phyloP scores from a whole-genome alignment of 2,113 vertebrate species.

The Antennarius striatus region DNA sequence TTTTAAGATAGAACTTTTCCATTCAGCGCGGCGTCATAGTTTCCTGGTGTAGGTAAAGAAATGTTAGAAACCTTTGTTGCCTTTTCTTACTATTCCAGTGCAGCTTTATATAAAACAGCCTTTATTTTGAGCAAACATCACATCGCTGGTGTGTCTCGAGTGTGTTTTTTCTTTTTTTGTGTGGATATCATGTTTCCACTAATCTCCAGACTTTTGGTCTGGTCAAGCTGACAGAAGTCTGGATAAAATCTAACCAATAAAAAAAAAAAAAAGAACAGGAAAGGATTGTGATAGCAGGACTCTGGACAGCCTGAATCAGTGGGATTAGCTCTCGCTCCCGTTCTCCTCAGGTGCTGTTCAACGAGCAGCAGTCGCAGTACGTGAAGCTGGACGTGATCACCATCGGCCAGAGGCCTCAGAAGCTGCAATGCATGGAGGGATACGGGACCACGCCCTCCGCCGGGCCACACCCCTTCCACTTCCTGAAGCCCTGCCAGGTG shows the following conservation, averaged over 20 bases:
- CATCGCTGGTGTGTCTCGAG: slow-evolving; percentile 7
- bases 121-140: slow-evolving; percentile 15
- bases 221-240: slow-evolving; percentile 51
- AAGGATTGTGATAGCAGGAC: background rate
- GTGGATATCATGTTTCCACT: slow-evolving; percentile 40
- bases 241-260: slow-evolving; percentile 41
- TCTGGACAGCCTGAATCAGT: slow-evolving; percentile 4
- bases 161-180: slow-evolving; percentile 6
- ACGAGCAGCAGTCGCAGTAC: slow-evolving; percentile 87
- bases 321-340: slow-evolving; percentile 4
- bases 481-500: slow-evolving; percentile 88
- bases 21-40: background rate
- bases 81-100: background rate
- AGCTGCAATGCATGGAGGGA: slow-evolving; percentile 88
- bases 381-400: slow-evolving; percentile 90
- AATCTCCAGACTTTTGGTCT: slow-evolving; percentile 39
- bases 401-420: slow-evolving; percentile 72
- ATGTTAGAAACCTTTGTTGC: background rate
- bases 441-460: slow-evolving; percentile 86
- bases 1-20: background rate
- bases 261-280: background rate
- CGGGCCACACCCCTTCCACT: slow-evolving; percentile 80
- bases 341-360: slow-evolving; percentile 85
- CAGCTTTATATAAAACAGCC: slow-evolving; percentile 12
- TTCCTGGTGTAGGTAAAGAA: background rate